Evolutionary conservation across 2,113 vertebrate genomes (phyloP).

Genomic region (Centropus unirufus): DNA sequence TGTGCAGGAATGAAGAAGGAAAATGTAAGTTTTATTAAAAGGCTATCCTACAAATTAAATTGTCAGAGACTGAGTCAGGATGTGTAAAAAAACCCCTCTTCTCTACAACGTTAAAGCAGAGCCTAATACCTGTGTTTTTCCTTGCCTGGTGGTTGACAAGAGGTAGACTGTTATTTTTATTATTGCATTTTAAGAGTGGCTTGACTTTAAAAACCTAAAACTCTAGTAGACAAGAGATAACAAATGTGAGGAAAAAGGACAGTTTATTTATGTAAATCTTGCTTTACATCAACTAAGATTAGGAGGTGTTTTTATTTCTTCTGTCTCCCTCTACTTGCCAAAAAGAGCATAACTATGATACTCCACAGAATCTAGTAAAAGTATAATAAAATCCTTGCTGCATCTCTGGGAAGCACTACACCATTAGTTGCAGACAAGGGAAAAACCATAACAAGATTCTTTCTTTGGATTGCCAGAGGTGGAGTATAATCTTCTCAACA

Average conservation of each 20-base stretch:
- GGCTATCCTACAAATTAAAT: not conserved
- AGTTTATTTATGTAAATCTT: not conserved
- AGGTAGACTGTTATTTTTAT: not conserved
- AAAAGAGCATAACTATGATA: not conserved
- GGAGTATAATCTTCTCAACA: not conserved
- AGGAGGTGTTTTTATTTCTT: not conserved
- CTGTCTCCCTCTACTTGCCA: not conserved
- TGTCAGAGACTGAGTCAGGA: not conserved
- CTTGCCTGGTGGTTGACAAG: not conserved
- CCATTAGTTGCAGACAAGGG: not conserved
- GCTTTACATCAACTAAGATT: not conserved
- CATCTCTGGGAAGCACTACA: not conserved
- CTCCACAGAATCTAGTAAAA: not conserved
- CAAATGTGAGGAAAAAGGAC: not conserved
- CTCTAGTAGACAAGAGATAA: not conserved
- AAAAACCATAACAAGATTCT: not conserved
- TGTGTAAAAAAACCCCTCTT: not conserved
- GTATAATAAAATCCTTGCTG: not conserved
- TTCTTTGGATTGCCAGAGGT: not conserved
- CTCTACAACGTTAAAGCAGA: not conserved
- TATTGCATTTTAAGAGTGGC: not conserved
- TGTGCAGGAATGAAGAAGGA: constrained; percentile 92
- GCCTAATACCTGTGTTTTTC: not conserved
- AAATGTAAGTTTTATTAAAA: constrained; percentile 85
- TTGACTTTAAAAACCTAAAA: not conserved